phyloP scores from a whole-genome alignment of 53 echinoderm and acorn worm species.

The Crossaster papposus region DNA sequence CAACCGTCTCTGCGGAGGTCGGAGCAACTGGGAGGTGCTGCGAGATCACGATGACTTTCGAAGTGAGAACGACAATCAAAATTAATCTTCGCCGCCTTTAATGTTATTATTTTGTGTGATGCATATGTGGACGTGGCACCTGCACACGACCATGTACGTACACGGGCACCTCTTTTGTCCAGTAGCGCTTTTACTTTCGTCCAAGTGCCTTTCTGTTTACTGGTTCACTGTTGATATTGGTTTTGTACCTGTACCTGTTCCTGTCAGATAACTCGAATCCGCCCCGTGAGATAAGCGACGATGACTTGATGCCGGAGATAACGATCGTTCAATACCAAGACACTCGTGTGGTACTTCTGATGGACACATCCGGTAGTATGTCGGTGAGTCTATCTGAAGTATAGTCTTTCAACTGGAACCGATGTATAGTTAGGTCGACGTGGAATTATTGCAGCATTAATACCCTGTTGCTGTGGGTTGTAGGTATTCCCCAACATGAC shows the following conservation, averaged over 20 bases:
- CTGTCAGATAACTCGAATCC: constrained; percentile 46
- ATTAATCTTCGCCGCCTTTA: no score
- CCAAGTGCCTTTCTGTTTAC: no score
- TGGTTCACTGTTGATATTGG: no score
- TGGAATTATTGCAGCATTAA: no score
- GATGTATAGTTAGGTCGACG: no score
- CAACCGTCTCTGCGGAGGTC: constrained; percentile 65
- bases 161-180: no score
- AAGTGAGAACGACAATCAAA: constrained; percentile 21
- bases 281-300: constrained; percentile 13
- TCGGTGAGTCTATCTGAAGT: constrained; percentile 40
- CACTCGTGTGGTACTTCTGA: constrained; percentile 47
- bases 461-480: no score
- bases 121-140: not conserved
- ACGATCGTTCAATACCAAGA: constrained; percentile 56
- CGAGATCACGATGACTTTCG: constrained; percentile 64
- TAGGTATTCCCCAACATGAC: no score
- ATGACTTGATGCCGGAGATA: constrained; percentile 42
- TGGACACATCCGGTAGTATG: constrained; percentile 67
- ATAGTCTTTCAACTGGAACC: not conserved
- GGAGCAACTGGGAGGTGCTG: constrained; percentile 72
- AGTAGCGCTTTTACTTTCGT: no score
- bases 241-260: not conserved
- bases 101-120: no score
- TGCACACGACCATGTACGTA: no score